These are phyloP conservation scores for Rhipidura dahli DNA, from an alignment of 2,113 vertebrate species.

Conservation along the genomic window DNA sequence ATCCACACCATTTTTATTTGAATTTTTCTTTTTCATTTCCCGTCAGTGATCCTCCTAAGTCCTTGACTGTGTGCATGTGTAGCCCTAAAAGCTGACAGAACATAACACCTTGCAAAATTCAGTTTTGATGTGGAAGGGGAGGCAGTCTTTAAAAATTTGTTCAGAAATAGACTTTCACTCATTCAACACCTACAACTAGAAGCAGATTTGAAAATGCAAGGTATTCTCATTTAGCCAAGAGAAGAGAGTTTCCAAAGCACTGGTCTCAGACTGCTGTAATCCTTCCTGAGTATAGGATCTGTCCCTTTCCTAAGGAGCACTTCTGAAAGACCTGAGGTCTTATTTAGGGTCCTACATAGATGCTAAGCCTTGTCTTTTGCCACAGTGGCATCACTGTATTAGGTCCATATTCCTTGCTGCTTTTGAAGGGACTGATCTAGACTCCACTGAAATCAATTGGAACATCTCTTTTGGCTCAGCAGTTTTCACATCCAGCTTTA, in stretches of 20 bases:
- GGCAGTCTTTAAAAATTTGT: neutral
- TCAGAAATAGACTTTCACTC: neutral
- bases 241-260: neutral
- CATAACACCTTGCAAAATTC: neutral
- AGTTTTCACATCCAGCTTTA: neutral
- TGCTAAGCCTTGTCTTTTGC: neutral
- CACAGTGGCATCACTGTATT: neutral
- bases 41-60: neutral
- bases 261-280: neutral
- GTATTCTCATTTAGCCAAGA: neutral
- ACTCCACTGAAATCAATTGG: neutral
- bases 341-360: neutral
- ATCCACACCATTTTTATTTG: neutral
- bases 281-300: rapidly evolving
- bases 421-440: neutral
- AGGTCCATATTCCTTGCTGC: neutral
- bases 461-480: neutral
- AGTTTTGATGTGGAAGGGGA: neutral
- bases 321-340: neutral
- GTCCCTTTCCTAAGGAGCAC: neutral
- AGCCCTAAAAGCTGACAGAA: neutral
- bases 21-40: neutral
- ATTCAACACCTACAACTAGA: neutral
- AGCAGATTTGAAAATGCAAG: neutral
- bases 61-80: neutral